A percentile compares a stretch with the other conserved stretches of the same genome.
Evolutionary conservation across 2,113 vertebrate genomes (phyloP).

Genomic region (Sialia sialis): DNA sequence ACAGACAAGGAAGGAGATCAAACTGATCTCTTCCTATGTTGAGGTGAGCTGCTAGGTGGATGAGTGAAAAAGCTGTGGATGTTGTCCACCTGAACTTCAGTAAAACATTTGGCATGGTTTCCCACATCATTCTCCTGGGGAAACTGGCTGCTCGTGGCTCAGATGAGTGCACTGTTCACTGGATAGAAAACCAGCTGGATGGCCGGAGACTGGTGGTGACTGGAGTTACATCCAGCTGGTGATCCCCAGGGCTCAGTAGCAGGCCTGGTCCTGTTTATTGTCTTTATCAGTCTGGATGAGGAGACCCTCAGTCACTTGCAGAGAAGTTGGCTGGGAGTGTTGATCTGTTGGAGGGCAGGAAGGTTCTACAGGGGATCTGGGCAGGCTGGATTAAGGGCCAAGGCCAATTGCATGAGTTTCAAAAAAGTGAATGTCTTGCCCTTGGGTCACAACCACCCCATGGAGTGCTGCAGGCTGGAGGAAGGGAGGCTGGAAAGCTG

Average conservation of each 20-base stretch:
- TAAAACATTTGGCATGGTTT: background rate
- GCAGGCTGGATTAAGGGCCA: no score
- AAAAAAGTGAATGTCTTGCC: no score
- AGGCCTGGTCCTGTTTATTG: no score
- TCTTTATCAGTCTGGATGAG: no score
- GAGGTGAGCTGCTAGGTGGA: background rate
- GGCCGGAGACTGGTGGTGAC: background rate
- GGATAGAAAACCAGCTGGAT: background rate
- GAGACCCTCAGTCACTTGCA: no score
- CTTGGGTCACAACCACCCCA: no score
- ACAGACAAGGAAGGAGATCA: background rate
- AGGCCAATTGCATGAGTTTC: no score
- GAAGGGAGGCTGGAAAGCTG: background rate
- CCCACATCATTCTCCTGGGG: background rate
- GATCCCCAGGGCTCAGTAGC: no score
- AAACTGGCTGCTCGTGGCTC: background rate
- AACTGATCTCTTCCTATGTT: background rate
- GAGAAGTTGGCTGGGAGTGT: no score
- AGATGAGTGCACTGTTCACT: background rate
- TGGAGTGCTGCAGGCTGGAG: background rate
- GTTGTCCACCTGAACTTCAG: background rate
- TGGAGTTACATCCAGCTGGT: background rate
- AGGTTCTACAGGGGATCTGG: no score
- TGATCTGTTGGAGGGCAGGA: no score
- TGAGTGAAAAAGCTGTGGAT: background rate